These are phyloP conservation scores for Muntiacus reevesi DNA, from an alignment of 2,113 vertebrate genomes.

Conservation along the genomic window DNA sequence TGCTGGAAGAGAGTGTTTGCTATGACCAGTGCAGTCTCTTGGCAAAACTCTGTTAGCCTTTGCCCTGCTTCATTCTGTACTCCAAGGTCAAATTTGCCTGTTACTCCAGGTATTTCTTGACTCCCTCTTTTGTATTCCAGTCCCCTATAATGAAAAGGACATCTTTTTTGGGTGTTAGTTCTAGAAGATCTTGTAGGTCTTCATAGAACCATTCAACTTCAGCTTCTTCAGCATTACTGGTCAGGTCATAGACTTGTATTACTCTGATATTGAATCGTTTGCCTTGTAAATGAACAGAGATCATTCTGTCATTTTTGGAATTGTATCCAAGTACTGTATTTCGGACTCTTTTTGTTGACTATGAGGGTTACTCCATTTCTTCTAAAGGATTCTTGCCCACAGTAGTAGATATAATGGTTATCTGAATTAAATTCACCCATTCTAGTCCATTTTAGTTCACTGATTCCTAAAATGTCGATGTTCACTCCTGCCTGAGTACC, in stretches of 20 bases:
- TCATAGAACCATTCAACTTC: not conserved
- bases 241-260: not conserved
- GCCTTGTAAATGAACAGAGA: not conserved
- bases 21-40: not conserved
- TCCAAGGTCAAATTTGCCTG: not conserved
- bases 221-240: not conserved
- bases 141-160: not conserved
- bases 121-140: not conserved
- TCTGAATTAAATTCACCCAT: not conserved
- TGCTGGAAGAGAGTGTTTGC: not conserved
- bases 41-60: not conserved
- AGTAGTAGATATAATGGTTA: not conserved
- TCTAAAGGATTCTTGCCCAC: not conserved
- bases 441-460: not conserved
- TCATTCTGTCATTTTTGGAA: not conserved
- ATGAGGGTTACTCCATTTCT: not conserved
- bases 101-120: not conserved
- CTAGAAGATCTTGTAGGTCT: not conserved
- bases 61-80: not conserved
- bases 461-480: not conserved
- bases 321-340: not conserved
- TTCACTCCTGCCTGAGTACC: not conserved
- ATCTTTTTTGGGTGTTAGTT: not conserved
- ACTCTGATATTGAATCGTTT: not conserved
- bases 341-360: not conserved